Base-by-base conservation (phyloP, 2,797 vertebrate genomes). In the Picus viridis region DNA sequence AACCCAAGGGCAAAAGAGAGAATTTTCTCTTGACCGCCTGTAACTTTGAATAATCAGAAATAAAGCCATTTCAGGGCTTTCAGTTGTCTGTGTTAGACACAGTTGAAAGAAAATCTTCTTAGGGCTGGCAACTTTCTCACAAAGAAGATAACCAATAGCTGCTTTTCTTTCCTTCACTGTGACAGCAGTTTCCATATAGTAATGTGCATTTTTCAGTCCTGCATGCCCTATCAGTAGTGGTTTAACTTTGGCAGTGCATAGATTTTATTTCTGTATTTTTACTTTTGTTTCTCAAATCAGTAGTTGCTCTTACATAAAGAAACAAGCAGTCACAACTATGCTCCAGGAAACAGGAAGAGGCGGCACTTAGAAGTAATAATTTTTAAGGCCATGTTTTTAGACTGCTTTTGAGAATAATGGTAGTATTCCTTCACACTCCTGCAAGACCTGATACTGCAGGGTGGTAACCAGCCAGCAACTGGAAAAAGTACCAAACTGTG, bases 1-100 rank as follows among this genome's bases (percentile, higher is more conserved):
- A 94, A 89, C 75, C 67, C 45, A 79, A 92, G 61, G 86, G 69
- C 73, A 89, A 92, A 91, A 92, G 84, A 94, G 86, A 80, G 63
- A 75, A 70, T 80, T 88, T 95, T 91, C 73, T 81, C 84, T 90
- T 79, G 91, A 82, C 89, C 0, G 71, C 83, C 74, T 86, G 74
- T 86, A 83, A 88, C 86, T 96, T 89, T 74, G 30, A 94, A 62
- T 84, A 91, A 83, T 80, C 90, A 85, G 90, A 71, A 89, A 65
- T 73, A 83, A 93, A 93, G 68, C 41, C 9, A 30, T 82, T 89
- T 68, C 4, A 73, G 26, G 70, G 49, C 70, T 95, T 86, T 61
- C 29, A 23, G 76, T 45, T 78, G 43, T 61, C 67, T 87, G 9
- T 79, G 41, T 81, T 45, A 63, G 75, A 45, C 39, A 20, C 3